Percentiles rank a stretch among this genome's conserved stretches.
Evolutionary conservation across 2,888 invertebrate species (phyloP).

Genomic region (Volucella inflata): DNA sequence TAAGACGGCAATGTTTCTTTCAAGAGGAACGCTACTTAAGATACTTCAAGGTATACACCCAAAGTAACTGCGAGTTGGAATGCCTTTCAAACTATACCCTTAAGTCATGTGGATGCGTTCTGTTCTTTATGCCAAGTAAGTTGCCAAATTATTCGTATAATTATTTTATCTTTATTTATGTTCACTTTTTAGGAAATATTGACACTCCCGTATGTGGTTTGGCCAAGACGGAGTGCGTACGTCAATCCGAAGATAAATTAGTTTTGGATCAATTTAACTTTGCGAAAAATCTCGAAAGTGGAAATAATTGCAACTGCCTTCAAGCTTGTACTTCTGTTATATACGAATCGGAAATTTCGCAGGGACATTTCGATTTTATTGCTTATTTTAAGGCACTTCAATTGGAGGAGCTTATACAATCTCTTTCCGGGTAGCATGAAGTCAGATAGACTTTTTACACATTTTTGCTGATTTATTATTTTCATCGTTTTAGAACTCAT

Average conservation of each 20-base stretch:
- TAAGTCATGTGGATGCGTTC: conserved; percentile 87
- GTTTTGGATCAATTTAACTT: conserved; percentile 79
- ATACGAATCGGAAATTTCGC: conserved; percentile 89
- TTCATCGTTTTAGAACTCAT: too few relatives aligned
- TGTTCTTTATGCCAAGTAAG: conserved; percentile 87
- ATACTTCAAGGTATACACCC: conserved; percentile 88
- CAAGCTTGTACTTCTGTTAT: conserved; percentile 87
- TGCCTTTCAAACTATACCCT: conserved; percentile 88
- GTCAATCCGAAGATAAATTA: conserved; percentile 81
- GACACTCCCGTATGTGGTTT: conserved; percentile 81
- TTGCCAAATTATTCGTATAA: too few relatives aligned
- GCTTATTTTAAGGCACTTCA: too few relatives aligned
- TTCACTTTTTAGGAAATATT: neutral
- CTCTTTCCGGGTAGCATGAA: too few relatives aligned
- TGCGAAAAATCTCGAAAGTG: conserved; percentile 78
- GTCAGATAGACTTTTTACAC: too few relatives aligned
- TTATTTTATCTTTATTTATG: too few relatives aligned
- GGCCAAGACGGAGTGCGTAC: conserved; percentile 80
- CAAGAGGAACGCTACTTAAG: conserved; percentile 87
- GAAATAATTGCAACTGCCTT: conserved; percentile 81
- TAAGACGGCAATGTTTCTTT: conserved; percentile 88
- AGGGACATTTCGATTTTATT: conserved; percentile 86
- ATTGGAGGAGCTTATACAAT: too few relatives aligned
- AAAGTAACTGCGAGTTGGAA: conserved; percentile 89
- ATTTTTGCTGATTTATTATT: too few relatives aligned